These are phyloP conservation scores for Leucophenga maculata DNA, from an alignment of 2,888 invertebrate genomes.

Conservation along the genomic window DNA sequence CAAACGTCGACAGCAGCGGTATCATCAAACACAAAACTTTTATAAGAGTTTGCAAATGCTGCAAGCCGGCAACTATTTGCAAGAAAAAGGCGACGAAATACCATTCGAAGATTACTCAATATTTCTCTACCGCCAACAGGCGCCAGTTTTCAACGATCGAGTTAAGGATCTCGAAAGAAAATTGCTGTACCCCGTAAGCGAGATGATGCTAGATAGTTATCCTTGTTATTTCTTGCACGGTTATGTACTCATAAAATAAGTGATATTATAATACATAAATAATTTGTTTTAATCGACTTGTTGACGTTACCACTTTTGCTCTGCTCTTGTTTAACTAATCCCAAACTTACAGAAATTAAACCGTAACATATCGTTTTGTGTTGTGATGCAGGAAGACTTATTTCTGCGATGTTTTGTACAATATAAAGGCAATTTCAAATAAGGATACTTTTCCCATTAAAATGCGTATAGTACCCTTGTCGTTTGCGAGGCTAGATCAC, in stretches of 20 bases:
- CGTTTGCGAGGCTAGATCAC: no score
- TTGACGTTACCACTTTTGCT: no score
- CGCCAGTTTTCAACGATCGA: constrained; percentile 87
- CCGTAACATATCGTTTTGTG: no score
- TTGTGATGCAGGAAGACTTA: no score
- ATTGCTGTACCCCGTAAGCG: constrained; percentile 82
- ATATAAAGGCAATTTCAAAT: no score
- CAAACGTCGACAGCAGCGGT: constrained; percentile 79
- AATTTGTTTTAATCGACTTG: no score
- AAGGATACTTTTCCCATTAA: no score
- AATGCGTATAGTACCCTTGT: no score
- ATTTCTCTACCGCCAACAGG: constrained; percentile 88
- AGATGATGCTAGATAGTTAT: not conserved
- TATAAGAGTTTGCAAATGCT: constrained; percentile 89
- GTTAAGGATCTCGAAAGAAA: constrained; percentile 86
- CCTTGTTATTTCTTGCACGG: constrained; percentile 28
- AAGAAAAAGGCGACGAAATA: constrained; percentile 74
- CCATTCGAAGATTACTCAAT: constrained; percentile 88
- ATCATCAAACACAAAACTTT: constrained; percentile 86
- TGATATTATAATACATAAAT: no score
- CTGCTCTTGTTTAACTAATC: no score
- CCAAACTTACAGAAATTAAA: no score
- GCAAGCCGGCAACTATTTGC: constrained; percentile 79
- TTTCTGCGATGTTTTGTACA: no score
- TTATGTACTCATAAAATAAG: not conserved